Base-by-base conservation (phyloP, 2,888 invertebrate genomes). In the Myathropa florea region DNA sequence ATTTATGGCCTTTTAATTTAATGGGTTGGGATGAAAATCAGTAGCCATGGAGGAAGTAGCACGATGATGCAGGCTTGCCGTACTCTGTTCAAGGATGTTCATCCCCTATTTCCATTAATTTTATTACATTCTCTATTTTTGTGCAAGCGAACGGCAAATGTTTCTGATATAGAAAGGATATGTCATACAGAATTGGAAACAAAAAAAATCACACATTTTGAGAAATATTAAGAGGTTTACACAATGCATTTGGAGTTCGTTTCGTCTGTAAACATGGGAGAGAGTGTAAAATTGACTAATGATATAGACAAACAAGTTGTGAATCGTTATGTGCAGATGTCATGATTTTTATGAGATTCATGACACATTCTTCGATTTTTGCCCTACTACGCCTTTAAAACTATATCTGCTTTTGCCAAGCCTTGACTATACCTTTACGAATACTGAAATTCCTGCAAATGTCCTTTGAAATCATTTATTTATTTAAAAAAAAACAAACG, bases 1-100 rank as follows among this genome's bases (percentile, higher is more conserved):
- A 91, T 92, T 92, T 92, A 92, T 92, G 90, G 90, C 89, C 92
- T 91, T 92, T 92, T 92, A 92, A 92, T 92, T 92, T 92, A 92
- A 92, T 92, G 91, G 92, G 92, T 83, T 91, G 92, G 91, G 89
- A 85, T 89, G 87, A 87, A 82, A 78, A 10, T 30, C 76, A 71
- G 55, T 63, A 75, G 72, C 72, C 81, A 71, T 55, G 14, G 18
- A 23, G 39, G 6, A 36, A 60, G 23, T 70, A 61, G n/a, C 14
- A 59, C 46, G 21, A 39, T 30, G 24, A n/a, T 28, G 33, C 39
- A 68, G 71, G 71, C 64, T 70, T 12, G 64, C 46, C 6, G 26
- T 60, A 71, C 28, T 36, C 23, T 64, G 57, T 60, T 78, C 59
- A 73, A 82, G 64, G 55, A 73, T 75, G 18, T 83, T 83, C 86